These are phyloP conservation scores for Chymomyza costata DNA, from an alignment of 1,140 invertebrate species.

Conservation along the genomic window DNA sequence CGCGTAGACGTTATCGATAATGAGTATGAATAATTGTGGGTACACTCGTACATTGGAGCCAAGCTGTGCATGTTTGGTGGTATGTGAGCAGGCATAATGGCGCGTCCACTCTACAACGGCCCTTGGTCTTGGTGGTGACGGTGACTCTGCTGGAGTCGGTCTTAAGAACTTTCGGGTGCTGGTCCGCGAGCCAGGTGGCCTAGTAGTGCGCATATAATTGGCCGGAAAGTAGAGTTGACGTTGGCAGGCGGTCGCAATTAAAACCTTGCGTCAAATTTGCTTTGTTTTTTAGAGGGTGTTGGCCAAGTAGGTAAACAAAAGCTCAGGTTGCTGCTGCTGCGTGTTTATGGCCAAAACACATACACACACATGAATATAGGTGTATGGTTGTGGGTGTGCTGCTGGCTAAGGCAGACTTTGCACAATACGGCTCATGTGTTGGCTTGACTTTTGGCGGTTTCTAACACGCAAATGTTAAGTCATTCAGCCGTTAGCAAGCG, in stretches of 20 bases:
- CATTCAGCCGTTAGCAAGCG: too few relatives aligned
- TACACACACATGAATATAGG: too few relatives aligned
- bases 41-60: not conserved
- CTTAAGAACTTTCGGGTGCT: too few relatives aligned
- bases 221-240: conserved; percentile 41
- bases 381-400: too few relatives aligned
- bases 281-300: conserved; percentile 2
- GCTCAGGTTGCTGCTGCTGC: conserved; percentile 26
- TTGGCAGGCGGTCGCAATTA: not conserved
- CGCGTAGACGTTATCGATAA: conserved; percentile 13
- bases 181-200: too few relatives aligned
- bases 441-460: not conserved
- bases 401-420: too few relatives aligned
- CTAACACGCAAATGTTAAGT: too few relatives aligned
- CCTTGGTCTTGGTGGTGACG: too few relatives aligned
- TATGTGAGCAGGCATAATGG: too few relatives aligned
- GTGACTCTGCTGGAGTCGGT: not conserved
- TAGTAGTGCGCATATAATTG: conserved; percentile 55
- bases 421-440: too few relatives aligned
- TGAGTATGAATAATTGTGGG: conserved; percentile 31
- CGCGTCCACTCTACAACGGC: too few relatives aligned
- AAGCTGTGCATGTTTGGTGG: too few relatives aligned
- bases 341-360: conserved; percentile 32
- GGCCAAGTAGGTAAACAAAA: conserved; percentile 13
- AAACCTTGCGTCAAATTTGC: not conserved